Evolutionary conservation across 2,888 invertebrate genomes (phyloP), one percentile per base, ranked within the genome.

Genomic region (Scrobipalpa atriplicella): DNA sequence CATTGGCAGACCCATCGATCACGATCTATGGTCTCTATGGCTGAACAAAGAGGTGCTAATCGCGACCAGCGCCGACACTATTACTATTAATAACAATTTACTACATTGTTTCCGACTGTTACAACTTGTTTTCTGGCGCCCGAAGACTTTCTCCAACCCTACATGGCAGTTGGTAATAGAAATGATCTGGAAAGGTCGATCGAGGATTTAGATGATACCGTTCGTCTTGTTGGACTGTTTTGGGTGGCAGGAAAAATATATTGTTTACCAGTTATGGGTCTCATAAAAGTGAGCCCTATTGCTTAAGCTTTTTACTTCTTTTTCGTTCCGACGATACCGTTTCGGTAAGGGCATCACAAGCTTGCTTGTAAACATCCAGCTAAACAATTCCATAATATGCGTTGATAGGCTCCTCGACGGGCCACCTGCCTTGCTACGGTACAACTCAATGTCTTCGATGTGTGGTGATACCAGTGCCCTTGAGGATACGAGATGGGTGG

Each of bases 41-140:
- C 16, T 54, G 36, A 60, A 67, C 66, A 68, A 64, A 66, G 67
- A 67, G 68, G 67, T 65, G 66, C 62, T 68, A 68, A 73, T 70
- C 71, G 69, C 65, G 61, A 71, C 67, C 41, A 63, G 41, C 67
- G 67, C 70, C 66, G 66, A 43, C 58, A 70, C 79, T 76, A 82
- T 83, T 81, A 70, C 79, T 76, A 82, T 83, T 81, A 80, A 80
- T 81, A 82, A 79, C 77, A 81, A 82, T 83, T 80, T 80, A 78
- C 76, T 73, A 77, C 72, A 82, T 78, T 79, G 77, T 79, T n/a
- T 47, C 47, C 47, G 47, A 69, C 61, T 66, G 58, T 29, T 9
- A 29, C 38, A 38, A 38, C 58, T 58, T 19, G 54, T 16, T 56
- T 56, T 21, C 58, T 38, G 66, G 60, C 52, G 73, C 70, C 73